Evolutionary conservation across 2,888 invertebrate genomes (phyloP), one percentile per base, ranked within the genome.

Genomic region (Parnassius orleans): DNA sequence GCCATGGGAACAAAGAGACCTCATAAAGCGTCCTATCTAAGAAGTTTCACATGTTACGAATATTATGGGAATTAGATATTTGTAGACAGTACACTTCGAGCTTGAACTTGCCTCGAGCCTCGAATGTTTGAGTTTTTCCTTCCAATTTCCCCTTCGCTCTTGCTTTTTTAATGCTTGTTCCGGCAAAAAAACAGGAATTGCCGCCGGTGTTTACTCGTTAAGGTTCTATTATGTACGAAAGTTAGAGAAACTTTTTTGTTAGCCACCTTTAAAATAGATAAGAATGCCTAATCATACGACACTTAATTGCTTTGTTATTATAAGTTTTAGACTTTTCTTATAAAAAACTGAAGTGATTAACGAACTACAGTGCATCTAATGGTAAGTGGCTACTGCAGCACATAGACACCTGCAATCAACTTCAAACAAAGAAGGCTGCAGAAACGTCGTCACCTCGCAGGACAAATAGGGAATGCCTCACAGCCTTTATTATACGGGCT

Each of bases 1-100:
- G 70, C 68, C 76, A 73, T 76, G 76, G 73, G 71, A 69, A 70
- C 65, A 69, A 68, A 68, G 63, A 66, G 71, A 70, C 66, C 68
- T 78, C 78, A 80, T 83, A 84, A 80, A 77, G 72, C 71, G 66
- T 74, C 75, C 78, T 85, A 84, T 88, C 84, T 77, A 72, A 73
- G 74, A 87, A 89, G 79, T 90, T 90, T 88, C 87, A 87, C 87
- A 83, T 85, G 83, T 83, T 80, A 83, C 81, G 83, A 79, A 81
- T 86, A 84, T 84, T 87, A 87, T 84, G 85, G 78, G 87, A 82
- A 86, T 86, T 81, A 86, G 86, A 90, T 89, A 87, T 81, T 81
- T 80, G 77, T 66, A 33, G 33, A 33, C 33, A 43, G 48, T 48
- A 48, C 9, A 48, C 14, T 14, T 48, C 46, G 10, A 43, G 48